These are phyloP conservation scores for Drosophila gaucha DNA, from an alignment of 2,888 invertebrate species.

Conservation along the genomic window DNA sequence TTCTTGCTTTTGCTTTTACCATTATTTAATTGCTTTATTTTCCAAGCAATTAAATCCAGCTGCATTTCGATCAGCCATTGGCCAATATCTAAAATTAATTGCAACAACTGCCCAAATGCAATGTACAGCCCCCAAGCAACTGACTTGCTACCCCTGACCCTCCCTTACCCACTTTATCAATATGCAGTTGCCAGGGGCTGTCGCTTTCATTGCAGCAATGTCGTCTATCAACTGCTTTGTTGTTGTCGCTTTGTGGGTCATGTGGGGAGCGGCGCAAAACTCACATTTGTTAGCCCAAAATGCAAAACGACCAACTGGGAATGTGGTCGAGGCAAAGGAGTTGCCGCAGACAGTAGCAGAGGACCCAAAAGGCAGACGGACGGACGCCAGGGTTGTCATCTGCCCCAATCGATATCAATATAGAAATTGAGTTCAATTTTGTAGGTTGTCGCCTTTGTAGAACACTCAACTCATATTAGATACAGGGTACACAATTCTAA, in stretches of 20 bases:
- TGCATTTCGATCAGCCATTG: conserved; percentile 35
- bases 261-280: conserved; percentile 41
- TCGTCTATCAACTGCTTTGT: conserved; percentile 48
- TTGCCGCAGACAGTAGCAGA: not conserved
- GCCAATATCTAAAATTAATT: conserved; percentile 74
- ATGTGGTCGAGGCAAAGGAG: conserved; percentile 14
- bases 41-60: conserved; percentile 65
- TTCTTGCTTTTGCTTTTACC: not conserved
- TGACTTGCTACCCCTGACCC: too few relatives aligned
- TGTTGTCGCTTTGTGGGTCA: conserved; percentile 44
- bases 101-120: conserved; percentile 48
- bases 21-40: conserved; percentile 56
- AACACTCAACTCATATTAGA: too few relatives aligned
- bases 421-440: conserved; percentile 6
- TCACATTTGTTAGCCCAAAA: conserved; percentile 56
- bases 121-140: conserved; percentile 1
- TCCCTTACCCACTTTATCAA: not conserved
- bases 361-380: not conserved
- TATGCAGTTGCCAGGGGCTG: conserved; percentile 39
- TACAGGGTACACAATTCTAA: too few relatives aligned
- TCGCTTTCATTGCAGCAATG: conserved; percentile 54
- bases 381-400: conserved; percentile 31
- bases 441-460: too few relatives aligned
- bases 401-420: conserved; percentile 14
- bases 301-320: conserved; percentile 61